Evolutionary conservation across 2,113 vertebrate genomes (phyloP).

Genomic region (Hydrolagus affinis): DNA sequence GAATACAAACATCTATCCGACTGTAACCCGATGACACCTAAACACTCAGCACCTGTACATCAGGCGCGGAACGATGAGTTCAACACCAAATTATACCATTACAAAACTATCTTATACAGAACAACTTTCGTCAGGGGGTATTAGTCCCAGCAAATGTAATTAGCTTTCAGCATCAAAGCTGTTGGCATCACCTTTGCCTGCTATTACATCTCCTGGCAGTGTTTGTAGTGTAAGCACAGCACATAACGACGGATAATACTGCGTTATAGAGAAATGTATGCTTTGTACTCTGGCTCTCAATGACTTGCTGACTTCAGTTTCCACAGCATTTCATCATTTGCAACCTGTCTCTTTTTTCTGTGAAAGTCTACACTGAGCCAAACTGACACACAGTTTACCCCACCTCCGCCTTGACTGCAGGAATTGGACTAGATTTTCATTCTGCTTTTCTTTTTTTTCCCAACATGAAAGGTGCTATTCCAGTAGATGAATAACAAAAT

Average conservation of each 20-base stretch:
- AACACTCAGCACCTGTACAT: neutral
- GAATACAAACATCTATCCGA: neutral
- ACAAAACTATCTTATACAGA: neutral
- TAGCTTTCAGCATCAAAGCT: neutral
- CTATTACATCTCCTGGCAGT: neutral
- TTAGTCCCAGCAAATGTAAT: neutral
- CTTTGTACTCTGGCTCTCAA: neutral
- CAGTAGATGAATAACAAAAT: too few relatives aligned
- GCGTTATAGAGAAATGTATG: neutral
- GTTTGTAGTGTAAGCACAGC: conserved; percentile 12
- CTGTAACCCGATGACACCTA: neutral
- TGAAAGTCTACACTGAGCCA: too few relatives aligned
- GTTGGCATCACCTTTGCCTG: neutral
- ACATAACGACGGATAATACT: neutral
- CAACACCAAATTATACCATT: neutral
- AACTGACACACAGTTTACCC: too few relatives aligned
- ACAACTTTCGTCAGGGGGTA: neutral
- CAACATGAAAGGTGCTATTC: too few relatives aligned
- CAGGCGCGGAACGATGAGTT: neutral
- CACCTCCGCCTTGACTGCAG: too few relatives aligned
- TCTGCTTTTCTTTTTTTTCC: too few relatives aligned
- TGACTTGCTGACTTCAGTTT: too few relatives aligned
- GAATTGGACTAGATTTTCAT: too few relatives aligned
- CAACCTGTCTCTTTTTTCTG: too few relatives aligned
- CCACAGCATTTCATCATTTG: too few relatives aligned